Conservation (phyloP, 2,888 invertebrate species). For the Eupeodes luniger region DNA sequence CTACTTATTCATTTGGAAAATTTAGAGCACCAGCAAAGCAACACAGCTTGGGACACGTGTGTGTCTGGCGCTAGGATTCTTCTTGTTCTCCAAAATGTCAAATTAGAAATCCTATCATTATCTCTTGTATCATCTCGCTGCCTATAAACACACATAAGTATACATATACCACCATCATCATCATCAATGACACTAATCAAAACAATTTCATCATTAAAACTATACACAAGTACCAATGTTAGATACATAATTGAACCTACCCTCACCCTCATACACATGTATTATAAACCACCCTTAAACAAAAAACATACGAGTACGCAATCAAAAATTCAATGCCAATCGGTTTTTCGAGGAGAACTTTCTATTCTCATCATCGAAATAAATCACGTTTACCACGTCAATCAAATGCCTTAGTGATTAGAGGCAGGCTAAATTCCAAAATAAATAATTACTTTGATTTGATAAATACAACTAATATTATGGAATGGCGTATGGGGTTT, state of each 20-base stretch:
- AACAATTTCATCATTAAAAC: conserved; percentile 53
- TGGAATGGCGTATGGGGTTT: not conserved
- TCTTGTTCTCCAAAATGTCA: conserved; percentile 21
- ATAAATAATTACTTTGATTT: conserved; percentile 12
- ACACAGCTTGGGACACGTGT: not conserved
- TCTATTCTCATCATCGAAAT: conserved; percentile 52
- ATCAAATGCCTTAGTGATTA: conserved; percentile 68
- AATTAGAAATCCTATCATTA: conserved; percentile 57
- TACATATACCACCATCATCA: not conserved
- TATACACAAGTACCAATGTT: not conserved
- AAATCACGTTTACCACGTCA: conserved; percentile 66
- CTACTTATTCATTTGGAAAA: conserved; percentile 1
- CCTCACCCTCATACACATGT: too few relatives aligned
- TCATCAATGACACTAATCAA: conserved; percentile 54
- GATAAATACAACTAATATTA: not conserved
- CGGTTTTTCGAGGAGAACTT: conserved; percentile 7
- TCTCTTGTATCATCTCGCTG: conserved; percentile 41
- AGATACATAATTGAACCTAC: too few relatives aligned
- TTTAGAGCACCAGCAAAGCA: not conserved
- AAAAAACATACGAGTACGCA: not conserved
- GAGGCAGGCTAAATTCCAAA: conserved; percentile 9
- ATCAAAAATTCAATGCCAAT: conserved; percentile 1
- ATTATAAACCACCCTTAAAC: too few relatives aligned
- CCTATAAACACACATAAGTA: not conserved
- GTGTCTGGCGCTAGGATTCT: conserved; percentile 1